phyloP scores from a whole-genome alignment of 2,888 invertebrate species.

The Troglohyphantes excavatus region DNA sequence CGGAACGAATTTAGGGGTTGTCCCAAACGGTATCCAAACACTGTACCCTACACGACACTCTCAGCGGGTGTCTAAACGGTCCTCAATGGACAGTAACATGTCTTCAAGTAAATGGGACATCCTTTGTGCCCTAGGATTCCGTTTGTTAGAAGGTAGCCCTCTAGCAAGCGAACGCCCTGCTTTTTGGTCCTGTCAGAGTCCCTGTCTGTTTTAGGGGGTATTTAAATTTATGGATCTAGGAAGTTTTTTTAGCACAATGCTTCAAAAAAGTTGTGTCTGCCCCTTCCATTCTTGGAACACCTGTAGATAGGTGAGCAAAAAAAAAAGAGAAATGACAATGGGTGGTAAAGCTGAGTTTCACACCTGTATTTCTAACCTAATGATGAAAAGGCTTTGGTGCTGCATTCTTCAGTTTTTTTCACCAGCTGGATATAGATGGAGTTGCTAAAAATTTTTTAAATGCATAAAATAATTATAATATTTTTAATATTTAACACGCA shows the following conservation, averaged over 20 bases:
- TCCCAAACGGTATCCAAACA: conserved; percentile 25
- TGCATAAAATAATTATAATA: too few relatives aligned
- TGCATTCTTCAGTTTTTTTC: too few relatives aligned
- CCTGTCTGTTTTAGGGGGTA: conserved; percentile 20
- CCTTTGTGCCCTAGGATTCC: conserved; percentile 17
- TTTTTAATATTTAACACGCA: too few relatives aligned
- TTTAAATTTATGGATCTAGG: conserved; percentile 31
- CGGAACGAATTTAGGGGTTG: conserved; percentile 22
- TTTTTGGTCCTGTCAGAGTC: background rate
- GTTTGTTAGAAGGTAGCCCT: conserved; percentile 14
- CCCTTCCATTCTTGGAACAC: conserved; percentile 19
- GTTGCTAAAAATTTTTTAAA: too few relatives aligned
- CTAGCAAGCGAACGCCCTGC: background rate
- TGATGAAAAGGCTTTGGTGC: too few relatives aligned
- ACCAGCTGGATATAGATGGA: too few relatives aligned
- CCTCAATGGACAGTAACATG: background rate
- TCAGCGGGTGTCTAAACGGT: conserved; percentile 14
- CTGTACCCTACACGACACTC: background rate
- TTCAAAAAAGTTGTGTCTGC: conserved; percentile 34
- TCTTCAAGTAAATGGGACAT: background rate
- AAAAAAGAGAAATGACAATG: background rate
- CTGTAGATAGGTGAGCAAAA: conserved; percentile 21
- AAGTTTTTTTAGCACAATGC: conserved; percentile 18
- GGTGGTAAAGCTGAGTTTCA: background rate
- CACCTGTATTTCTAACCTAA: background rate